A percentile compares a stretch with the other conserved stretches of the same genome.
These are phyloP conservation scores for Griposia aprilina DNA, from an alignment of 2,888 invertebrate species.

Conservation along the genomic window DNA sequence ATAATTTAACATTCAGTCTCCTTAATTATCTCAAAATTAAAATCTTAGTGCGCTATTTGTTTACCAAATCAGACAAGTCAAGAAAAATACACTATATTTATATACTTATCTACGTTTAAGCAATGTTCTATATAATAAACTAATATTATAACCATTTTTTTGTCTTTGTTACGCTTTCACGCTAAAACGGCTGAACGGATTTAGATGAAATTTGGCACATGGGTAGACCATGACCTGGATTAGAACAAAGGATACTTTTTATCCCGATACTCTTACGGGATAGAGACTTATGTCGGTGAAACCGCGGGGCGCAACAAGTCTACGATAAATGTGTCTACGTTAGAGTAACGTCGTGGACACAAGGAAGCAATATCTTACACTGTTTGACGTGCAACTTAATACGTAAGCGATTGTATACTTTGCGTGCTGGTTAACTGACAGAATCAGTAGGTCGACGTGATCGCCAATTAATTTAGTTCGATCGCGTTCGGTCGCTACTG, in stretches of 20 bases:
- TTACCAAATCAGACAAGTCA: background rate
- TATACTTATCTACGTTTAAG: background rate
- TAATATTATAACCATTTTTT: no score
- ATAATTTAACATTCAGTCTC: no score
- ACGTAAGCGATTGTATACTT: constrained; percentile 58
- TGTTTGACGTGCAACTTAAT: constrained; percentile 63
- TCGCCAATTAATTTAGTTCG: constrained; percentile 75
- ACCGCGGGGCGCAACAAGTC: no score
- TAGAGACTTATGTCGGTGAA: no score
- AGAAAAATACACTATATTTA: background rate
- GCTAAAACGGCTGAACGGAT: no score
- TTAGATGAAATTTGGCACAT: no score
- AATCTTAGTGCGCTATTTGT: background rate
- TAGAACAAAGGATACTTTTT: no score
- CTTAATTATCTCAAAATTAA: background rate
- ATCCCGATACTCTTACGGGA: no score
- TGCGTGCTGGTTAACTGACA: constrained; percentile 70
- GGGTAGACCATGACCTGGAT: no score
- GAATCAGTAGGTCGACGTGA: constrained; percentile 74
- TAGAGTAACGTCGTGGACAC: constrained; percentile 38
- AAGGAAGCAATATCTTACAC: constrained; percentile 66
- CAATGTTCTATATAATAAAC: background rate
- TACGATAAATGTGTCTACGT: constrained; percentile 26
- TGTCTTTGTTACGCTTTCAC: no score
- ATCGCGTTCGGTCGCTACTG: constrained; percentile 63